These are phyloP conservation scores for Lasioglossum leucozonium DNA, from an alignment of 2,888 invertebrate species.

Conservation along the genomic window DNA sequence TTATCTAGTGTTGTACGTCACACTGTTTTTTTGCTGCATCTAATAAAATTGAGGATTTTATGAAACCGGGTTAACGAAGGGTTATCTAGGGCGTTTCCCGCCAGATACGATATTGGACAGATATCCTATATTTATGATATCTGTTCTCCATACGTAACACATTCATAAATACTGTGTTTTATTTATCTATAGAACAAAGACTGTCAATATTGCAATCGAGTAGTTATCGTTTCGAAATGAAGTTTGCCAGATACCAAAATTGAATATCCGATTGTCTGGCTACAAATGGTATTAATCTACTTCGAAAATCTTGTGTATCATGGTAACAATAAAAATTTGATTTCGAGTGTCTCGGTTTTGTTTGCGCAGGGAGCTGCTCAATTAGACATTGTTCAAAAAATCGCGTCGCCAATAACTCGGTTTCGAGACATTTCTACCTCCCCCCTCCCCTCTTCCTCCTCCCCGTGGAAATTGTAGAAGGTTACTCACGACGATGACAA, in stretches of 20 bases:
- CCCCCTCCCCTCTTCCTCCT: no score
- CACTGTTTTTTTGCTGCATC: no score
- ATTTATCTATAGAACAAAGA: neutral
- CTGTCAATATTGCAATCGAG: neutral
- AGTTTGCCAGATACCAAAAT: neutral
- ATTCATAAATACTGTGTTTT: neutral
- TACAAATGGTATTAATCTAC: neutral
- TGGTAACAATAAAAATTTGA: no score
- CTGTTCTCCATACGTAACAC: no score
- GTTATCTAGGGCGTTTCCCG: no score
- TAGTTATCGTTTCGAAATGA: neutral
- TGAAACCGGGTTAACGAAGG: no score
- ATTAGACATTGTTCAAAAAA: neutral
- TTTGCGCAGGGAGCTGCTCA: neutral
- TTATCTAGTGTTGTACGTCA: no score
- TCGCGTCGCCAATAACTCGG: neutral
- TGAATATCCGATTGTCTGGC: neutral
- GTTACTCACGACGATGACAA: constrained; percentile 7
- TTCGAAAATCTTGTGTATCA: no score
- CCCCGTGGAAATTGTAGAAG: neutral
- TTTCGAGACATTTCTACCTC: neutral
- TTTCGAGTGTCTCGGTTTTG: neutral
- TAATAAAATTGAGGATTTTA: no score
- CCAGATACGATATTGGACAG: no score
- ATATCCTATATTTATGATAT: no score